Percentiles rank a stretch among this genome's conserved stretches.
These are phyloP conservation scores for Psococerastis gibbosa DNA, from an alignment of 2,888 invertebrate genomes.

Conservation along the genomic window DNA sequence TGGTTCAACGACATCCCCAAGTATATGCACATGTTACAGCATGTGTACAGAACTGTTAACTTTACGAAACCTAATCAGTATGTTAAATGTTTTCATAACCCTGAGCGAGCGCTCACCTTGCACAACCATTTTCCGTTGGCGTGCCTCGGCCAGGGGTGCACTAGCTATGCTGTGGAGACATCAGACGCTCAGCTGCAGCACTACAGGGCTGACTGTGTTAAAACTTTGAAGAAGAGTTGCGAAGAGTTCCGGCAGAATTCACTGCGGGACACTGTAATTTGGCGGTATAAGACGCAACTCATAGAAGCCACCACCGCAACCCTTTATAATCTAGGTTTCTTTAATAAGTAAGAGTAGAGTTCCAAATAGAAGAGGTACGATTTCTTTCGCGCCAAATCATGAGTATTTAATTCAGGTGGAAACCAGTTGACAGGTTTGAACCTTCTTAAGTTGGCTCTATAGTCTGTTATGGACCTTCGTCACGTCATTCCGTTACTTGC, in stretches of 20 bases:
- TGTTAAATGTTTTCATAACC: slow-evolving; percentile 87
- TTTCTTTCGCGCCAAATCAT: no score
- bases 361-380: no score
- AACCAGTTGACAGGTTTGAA: no score
- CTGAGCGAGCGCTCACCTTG: slow-evolving; percentile 67
- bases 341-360: no score
- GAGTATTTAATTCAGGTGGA: no score
- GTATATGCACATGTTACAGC: slow-evolving; percentile 87
- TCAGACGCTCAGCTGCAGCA: slow-evolving; percentile 78
- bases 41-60: slow-evolving; percentile 74
- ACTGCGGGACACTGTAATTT: slow-evolving; percentile 67
- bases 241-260: slow-evolving; percentile 64
- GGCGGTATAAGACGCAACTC: slow-evolving; percentile 67
- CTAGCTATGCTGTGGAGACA: slow-evolving; percentile 66
- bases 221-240: slow-evolving; percentile 66
- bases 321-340: slow-evolving; percentile 52
- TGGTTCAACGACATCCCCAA: slow-evolving; percentile 59
- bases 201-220: slow-evolving; percentile 83
- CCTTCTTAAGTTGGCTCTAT: no score
- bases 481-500: no score
- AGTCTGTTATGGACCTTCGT: no score
- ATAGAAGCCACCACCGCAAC: slow-evolving; percentile 48
- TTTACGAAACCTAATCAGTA: slow-evolving; percentile 86
- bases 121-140: slow-evolving; percentile 88
- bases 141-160: slow-evolving; percentile 61